phyloP scores from a whole-genome alignment of 2,797 vertebrate genomes.

The Huso huso region DNA sequence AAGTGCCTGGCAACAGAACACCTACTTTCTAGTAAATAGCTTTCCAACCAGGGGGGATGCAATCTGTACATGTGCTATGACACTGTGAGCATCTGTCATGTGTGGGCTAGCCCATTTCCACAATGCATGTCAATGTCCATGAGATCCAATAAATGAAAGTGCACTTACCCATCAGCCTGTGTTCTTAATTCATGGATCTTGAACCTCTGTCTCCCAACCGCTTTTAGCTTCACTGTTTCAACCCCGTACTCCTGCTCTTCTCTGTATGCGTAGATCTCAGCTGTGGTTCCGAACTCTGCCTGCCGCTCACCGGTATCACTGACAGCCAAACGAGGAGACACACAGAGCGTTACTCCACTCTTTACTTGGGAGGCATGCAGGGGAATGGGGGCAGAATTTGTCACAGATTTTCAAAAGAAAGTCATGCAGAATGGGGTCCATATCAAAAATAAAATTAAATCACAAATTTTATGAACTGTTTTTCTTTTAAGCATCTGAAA shows the following conservation, averaged over 20 bases:
- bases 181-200: slow-evolving; percentile 91
- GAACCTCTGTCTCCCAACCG: slow-evolving; percentile 90
- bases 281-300: slow-evolving; percentile 86
- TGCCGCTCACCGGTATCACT: slow-evolving; percentile 47
- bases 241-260: slow-evolving; percentile 94
- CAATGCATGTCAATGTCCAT: no score
- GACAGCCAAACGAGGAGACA: background rate
- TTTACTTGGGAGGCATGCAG: no score
- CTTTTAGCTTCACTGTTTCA: slow-evolving; percentile 96
- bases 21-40: no score
- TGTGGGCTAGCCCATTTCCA: slow-evolving; percentile 2
- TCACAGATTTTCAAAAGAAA: no score
- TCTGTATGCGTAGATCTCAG: slow-evolving; percentile 93
- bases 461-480: no score
- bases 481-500: no score
- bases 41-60: no score
- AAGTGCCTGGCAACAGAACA: no score
- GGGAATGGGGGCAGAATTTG: no score
- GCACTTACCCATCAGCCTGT: slow-evolving; percentile 88
- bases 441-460: no score
- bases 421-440: no score
- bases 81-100: slow-evolving; percentile 10
- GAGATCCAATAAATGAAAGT: background rate
- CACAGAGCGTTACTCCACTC: no score
- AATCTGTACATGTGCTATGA: background rate